Conservation (phyloP, 2,113 vertebrate species). For the Polypterus senegalus region DNA sequence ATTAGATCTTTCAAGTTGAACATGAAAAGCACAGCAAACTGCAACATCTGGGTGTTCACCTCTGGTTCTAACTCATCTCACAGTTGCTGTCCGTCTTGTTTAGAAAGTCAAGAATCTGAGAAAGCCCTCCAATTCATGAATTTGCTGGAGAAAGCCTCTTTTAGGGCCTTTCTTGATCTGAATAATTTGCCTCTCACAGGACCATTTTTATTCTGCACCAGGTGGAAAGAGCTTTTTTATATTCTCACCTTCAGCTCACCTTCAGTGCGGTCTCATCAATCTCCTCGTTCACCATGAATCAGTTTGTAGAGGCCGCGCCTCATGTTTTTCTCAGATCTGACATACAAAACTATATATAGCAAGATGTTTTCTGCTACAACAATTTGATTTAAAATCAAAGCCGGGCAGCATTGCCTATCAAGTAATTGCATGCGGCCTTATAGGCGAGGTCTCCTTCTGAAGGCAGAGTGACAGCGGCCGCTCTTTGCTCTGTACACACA, state of each 20-base stretch:
- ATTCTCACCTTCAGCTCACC: slow-evolving; percentile 42
- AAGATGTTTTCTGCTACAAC: neutral
- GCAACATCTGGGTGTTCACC: too few species aligned
- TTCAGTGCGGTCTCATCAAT: slow-evolving; percentile 43
- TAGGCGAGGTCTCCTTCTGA: neutral
- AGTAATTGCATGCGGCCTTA: neutral
- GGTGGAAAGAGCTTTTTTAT: slow-evolving; percentile 15
- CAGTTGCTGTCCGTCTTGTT: too few species aligned
- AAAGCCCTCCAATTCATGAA: too few species aligned
- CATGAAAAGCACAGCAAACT: too few species aligned
- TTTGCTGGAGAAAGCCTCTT: too few species aligned
- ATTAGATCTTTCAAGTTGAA: too few species aligned
- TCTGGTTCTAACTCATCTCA: too few species aligned
- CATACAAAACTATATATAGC: slow-evolving; percentile 9
- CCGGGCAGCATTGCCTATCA: neutral
- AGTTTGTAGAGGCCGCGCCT: slow-evolving; percentile 22
- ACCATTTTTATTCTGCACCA: slow-evolving; percentile 17
- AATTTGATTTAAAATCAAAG: neutral
- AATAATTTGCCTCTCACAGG: neutral
- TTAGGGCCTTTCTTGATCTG: too few species aligned
- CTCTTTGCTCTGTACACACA: too few species aligned
- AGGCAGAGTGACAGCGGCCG: too few species aligned
- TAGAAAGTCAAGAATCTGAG: too few species aligned
- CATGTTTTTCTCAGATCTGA: slow-evolving; percentile 5
- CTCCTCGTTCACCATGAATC: slow-evolving; percentile 28